A percentile compares a stretch with the other conserved stretches of the same genome.
Conservation (phyloP, 2,888 invertebrate species). For the Antheraea assamensis region DNA sequence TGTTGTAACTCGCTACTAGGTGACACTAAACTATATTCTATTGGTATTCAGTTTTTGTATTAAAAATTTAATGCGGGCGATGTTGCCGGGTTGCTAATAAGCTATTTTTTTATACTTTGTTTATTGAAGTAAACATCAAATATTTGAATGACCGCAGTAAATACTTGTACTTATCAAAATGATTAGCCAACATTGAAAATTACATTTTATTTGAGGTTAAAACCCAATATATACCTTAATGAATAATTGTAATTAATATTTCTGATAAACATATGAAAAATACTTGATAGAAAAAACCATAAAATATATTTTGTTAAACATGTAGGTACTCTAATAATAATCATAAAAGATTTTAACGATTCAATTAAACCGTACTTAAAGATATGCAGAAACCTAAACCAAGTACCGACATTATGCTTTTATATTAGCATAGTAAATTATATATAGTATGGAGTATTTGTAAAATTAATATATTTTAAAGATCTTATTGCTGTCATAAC, state of each 20-base stretch:
- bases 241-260: neutral
- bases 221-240: neutral
- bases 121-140: too few relatives aligned
- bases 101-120: neutral
- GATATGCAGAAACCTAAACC: conserved; percentile 37
- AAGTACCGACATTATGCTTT: conserved; percentile 34
- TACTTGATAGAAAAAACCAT: neutral
- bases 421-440: conserved; percentile 37
- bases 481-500: conserved; percentile 33
- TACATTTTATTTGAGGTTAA: neutral
- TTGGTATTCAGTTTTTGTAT: too few relatives aligned
- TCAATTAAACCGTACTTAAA: conserved; percentile 37
- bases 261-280: neutral
- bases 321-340: conserved; percentile 24
- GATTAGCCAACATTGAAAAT: neutral
- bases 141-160: neutral
- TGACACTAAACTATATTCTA: too few relatives aligned
- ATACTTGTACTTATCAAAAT: neutral
- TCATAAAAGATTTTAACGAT: conserved; percentile 40
- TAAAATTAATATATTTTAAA: conserved; percentile 39
- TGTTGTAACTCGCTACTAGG: too few relatives aligned
- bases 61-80: too few relatives aligned
- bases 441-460: conserved; percentile 29
- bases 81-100: too few relatives aligned
- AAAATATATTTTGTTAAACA: conserved; percentile 4